These are phyloP conservation scores for Drosophila watanabei DNA, from an alignment of 1,140 invertebrate species.

Conservation along the genomic window DNA sequence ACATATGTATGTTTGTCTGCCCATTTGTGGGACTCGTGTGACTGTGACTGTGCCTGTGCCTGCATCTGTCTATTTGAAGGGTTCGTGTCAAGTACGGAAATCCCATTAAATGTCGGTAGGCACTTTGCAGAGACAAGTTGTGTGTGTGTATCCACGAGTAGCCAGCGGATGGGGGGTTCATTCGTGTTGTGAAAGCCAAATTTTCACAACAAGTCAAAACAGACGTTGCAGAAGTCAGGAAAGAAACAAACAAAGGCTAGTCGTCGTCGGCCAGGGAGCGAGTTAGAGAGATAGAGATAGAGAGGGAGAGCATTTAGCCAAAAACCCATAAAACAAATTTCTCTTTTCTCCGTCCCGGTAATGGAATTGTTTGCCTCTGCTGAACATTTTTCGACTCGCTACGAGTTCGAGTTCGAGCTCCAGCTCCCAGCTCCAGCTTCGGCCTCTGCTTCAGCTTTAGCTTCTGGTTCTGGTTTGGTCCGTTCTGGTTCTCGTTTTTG, in stretches of 20 bases:
- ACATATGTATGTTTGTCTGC: conserved; percentile 6
- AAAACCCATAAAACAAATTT: conserved; percentile 72
- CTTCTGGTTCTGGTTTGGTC: conserved; percentile 6
- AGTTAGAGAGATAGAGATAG: conserved; percentile 24
- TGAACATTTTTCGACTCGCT: conserved; percentile 35
- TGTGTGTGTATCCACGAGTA: conserved; percentile 20
- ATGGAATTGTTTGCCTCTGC: conserved; percentile 49
- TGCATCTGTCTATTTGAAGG: conserved; percentile 62
- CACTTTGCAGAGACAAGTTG: conserved; percentile 53
- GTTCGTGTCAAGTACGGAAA: conserved; percentile 80
- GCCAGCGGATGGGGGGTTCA: conserved; percentile 10
- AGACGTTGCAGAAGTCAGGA: conserved; percentile 61
- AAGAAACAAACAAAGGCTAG: conserved; percentile 57
- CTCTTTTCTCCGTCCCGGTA: conserved; percentile 65
- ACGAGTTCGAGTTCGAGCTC: conserved; percentile 10
- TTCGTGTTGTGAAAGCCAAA: conserved; percentile 79
- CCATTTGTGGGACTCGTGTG: conserved; percentile 32
- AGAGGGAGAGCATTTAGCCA: conserved; percentile 45
- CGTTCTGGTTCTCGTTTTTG: conserved; percentile 42
- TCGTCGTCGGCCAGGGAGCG: conserved; percentile 16
- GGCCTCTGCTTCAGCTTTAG: neutral
- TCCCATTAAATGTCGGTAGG: conserved; percentile 79
- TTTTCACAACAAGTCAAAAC: conserved; percentile 83
- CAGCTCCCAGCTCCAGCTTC: neutral
- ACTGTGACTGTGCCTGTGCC: conserved; percentile 16